Percentiles rank a stretch among this genome's conserved stretches.
Conservation (phyloP, 2,888 invertebrate species). For the Coecobrya sp. region DNA sequence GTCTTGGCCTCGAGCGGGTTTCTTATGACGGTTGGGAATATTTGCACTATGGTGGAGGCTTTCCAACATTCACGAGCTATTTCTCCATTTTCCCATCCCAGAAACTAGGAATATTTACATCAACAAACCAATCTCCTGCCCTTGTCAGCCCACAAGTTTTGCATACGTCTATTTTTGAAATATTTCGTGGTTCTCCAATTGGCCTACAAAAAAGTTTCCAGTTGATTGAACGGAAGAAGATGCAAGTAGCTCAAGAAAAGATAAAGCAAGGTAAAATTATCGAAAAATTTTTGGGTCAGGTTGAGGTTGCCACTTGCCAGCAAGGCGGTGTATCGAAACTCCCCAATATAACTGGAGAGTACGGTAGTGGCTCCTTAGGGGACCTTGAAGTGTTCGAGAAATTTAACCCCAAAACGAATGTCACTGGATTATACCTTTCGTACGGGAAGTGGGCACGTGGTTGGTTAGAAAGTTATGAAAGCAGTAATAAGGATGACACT, state of each 20-base stretch:
- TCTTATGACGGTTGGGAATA: slow-evolving; percentile 65
- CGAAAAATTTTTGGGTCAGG: neutral
- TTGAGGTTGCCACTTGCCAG: no score
- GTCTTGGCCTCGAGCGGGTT: slow-evolving; percentile 35
- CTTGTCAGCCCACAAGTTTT: no score
- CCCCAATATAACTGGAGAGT: slow-evolving; percentile 5
- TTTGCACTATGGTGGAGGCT: slow-evolving; percentile 70
- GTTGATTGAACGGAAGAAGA: neutral
- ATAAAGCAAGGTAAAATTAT: neutral
- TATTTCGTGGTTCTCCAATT: neutral
- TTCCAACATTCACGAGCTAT: slow-evolving; percentile 61
- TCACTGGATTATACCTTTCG: slow-evolving; percentile 16
- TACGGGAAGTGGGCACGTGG: slow-evolving; percentile 42
- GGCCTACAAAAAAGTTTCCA: slow-evolving; percentile 20
- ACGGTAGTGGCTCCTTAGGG: slow-evolving; percentile 44
- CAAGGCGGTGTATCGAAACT: no score
- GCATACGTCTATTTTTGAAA: neutral
- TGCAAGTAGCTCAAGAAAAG: neutral
- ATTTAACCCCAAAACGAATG: neutral
- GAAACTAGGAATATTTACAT: slow-evolving; percentile 65
- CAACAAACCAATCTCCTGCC: slow-evolving; percentile 10
- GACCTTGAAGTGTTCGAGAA: neutral
- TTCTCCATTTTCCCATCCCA: slow-evolving; percentile 69
- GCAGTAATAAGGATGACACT: no score
- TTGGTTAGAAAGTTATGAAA: neutral